Conservation (phyloP, 2,888 invertebrate species). For the Tillus elongatus region DNA sequence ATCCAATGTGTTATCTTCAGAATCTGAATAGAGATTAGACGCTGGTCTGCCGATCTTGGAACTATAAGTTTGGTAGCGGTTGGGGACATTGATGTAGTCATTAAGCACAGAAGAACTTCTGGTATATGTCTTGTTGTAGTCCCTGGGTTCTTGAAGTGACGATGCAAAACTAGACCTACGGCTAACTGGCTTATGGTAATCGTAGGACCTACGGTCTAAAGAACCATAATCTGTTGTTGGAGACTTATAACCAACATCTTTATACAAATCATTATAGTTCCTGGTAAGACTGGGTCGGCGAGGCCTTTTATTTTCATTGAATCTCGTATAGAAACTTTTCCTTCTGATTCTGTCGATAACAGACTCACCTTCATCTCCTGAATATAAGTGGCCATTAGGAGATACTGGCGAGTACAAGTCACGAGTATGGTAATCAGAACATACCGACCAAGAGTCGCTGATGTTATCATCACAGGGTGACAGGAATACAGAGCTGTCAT, state of each 20-base stretch:
- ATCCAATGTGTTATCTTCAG: conserved; percentile 35
- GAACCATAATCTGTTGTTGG: conserved; percentile 30
- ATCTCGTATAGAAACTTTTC: conserved; percentile 81
- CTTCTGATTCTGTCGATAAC: conserved; percentile 78
- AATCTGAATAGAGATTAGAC: conserved; percentile 33
- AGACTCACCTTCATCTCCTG: conserved; percentile 51
- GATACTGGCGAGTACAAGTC: conserved; percentile 45
- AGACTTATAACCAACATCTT: conserved; percentile 23
- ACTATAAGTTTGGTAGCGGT: conserved; percentile 38
- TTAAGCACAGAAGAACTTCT: conserved; percentile 35
- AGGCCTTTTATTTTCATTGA: conserved; percentile 72
- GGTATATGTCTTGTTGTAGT: conserved; percentile 29
- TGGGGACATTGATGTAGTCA: conserved; percentile 37
- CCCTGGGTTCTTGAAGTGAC: conserved; percentile 25
- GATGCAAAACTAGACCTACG: conserved; percentile 26
- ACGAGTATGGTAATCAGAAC: conserved; percentile 46
- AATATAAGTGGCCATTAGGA: conserved; percentile 33
- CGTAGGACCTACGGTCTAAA: conserved; percentile 30
- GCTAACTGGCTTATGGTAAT: conserved; percentile 25
- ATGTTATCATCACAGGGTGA: conserved; percentile 55
- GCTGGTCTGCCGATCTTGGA: conserved; percentile 32
- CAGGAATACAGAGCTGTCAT: conserved; percentile 41
- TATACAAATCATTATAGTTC: conserved; percentile 36
- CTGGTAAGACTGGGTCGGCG: conserved; percentile 56
- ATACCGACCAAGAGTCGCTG: conserved; percentile 57